Percentiles rank a stretch among this genome's conserved stretches.
Evolutionary conservation across 2,888 invertebrate genomes (phyloP).

Genomic region (Balanococcus diminutus): DNA sequence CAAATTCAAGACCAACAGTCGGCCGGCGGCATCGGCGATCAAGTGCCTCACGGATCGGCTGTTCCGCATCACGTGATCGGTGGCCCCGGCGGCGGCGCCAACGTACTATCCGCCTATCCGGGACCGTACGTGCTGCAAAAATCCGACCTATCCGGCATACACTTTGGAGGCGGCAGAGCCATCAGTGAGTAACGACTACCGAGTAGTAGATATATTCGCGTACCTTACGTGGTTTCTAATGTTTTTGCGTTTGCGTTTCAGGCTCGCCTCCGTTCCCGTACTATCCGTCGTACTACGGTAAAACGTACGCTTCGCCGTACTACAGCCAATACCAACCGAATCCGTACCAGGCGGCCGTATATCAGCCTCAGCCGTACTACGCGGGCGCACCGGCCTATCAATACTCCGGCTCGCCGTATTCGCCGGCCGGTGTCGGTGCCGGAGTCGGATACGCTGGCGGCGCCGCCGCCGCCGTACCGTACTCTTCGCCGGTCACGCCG

Average conservation of each 20-base stretch:
- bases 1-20: background rate
- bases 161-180: slow-evolving; percentile 30
- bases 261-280: slow-evolving; percentile 43
- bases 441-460: background rate
- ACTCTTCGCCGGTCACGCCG: background rate
- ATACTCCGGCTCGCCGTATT: background rate
- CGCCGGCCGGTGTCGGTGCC: background rate
- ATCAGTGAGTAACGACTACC: slow-evolving; percentile 12
- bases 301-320: slow-evolving; percentile 39
- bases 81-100: too few species aligned
- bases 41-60: background rate
- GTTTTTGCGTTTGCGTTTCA: too few species aligned
- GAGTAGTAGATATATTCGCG: background rate
- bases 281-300: slow-evolving; percentile 34
- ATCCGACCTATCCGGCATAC: background rate
- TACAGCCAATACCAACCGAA: slow-evolving; percentile 33
- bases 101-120: too few species aligned
- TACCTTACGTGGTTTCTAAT: too few species aligned
- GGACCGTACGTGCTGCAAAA: background rate
- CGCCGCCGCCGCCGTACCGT: background rate
- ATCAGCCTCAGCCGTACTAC: slow-evolving; percentile 7
- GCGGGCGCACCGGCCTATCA: too few species aligned
- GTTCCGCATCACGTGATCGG: background rate
- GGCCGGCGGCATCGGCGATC: background rate
- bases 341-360: background rate